Evolutionary conservation across 1,140 invertebrate species (phyloP).

Genomic region (Solen grandis): DNA sequence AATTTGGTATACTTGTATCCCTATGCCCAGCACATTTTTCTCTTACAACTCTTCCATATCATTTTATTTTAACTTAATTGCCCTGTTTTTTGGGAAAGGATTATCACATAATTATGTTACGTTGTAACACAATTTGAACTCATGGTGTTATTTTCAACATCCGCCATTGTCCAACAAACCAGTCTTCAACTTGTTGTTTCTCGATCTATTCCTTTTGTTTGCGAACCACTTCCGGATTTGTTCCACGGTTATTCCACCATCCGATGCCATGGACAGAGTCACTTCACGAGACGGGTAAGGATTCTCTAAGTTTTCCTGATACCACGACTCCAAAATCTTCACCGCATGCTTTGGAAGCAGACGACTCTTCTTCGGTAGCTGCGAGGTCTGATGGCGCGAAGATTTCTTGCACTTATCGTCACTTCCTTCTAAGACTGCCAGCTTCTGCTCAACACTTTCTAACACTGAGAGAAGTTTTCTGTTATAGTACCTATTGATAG

Average conservation of each 20-base stretch:
- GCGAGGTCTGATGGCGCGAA: background rate
- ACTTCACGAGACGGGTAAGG: conserved; percentile 52
- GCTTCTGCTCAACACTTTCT: conserved; percentile 36
- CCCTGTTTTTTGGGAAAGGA: too few relatives aligned
- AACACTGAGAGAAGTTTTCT: conserved; percentile 33
- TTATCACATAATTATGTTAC: too few relatives aligned
- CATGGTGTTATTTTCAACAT: too few relatives aligned
- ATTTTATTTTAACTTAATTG: too few relatives aligned
- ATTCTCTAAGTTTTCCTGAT: conserved; percentile 49
- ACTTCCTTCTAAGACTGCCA: background rate
- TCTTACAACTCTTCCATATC: too few relatives aligned
- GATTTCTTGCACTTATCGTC: conserved; percentile 5
- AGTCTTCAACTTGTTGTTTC: conserved; percentile 44
- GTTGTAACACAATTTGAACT: too few relatives aligned
- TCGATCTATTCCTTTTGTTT: conserved; percentile 56
- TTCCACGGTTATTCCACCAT: conserved; percentile 47
- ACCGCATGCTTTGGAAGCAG: conserved; percentile 53
- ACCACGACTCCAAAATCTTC: conserved; percentile 49
- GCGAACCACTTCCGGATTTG: conserved; percentile 61
- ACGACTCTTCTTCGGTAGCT: conserved; percentile 16
- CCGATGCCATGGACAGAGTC: conserved; percentile 33
- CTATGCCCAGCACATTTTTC: too few relatives aligned
- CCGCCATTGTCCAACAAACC: conserved; percentile 31
- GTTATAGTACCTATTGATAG: conserved; percentile 47
- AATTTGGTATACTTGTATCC: too few relatives aligned